Conservation (phyloP, 1,140 invertebrate species). For the Phymorhynchus buccinoides region DNA sequence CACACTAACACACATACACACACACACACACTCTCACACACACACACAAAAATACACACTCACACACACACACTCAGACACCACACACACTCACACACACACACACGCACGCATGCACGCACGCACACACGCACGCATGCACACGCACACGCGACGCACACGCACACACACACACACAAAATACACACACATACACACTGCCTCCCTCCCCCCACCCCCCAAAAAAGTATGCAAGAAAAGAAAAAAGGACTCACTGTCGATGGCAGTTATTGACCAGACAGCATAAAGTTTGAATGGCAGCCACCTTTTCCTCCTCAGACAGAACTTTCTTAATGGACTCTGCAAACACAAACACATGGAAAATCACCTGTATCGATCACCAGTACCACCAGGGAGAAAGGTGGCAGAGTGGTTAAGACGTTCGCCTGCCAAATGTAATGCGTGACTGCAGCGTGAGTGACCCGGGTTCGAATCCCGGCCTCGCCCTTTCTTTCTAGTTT, state of each 20-base stretch:
- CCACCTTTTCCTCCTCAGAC: slow-evolving; percentile 32
- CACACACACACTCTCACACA: background rate
- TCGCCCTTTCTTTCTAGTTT: no score
- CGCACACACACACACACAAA: background rate
- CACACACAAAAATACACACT: background rate
- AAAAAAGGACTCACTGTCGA: background rate
- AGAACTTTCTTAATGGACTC: background rate
- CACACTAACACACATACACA: background rate
- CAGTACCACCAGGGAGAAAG: background rate
- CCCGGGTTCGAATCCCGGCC: background rate
- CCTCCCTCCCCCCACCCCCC: background rate
- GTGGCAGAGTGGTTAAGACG: background rate
- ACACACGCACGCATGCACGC: no score
- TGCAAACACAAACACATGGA: background rate
- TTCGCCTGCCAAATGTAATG: background rate
- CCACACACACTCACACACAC: no score
- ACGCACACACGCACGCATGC: background rate
- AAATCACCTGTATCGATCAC: background rate
- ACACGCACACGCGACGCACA: background rate
- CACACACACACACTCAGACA: background rate
- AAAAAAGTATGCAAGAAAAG: background rate
- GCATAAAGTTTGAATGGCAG: background rate
- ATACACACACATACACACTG: background rate
- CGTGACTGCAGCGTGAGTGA: background rate
- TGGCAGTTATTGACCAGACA: background rate